Conservation (phyloP, 2,888 invertebrate genomes). For the Netelia virgata region DNA sequence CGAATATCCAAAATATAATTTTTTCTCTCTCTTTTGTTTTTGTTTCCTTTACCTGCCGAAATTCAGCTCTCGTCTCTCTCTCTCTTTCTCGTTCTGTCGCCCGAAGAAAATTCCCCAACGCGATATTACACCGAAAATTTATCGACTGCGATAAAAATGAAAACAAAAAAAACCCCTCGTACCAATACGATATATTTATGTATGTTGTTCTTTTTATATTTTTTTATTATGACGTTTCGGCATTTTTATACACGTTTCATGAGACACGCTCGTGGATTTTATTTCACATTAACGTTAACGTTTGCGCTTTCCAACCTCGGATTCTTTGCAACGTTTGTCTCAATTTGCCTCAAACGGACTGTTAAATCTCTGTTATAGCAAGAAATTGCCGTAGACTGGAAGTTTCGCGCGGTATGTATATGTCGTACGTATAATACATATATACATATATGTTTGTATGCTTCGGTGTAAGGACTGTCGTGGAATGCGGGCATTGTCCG, state of each 20-base stretch:
- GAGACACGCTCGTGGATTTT: not conserved
- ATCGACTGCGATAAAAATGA: not conserved
- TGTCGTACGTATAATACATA: not conserved
- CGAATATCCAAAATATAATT: constrained; percentile 61
- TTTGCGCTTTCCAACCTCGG: not conserved
- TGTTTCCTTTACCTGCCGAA: constrained; percentile 17
- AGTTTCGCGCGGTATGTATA: constrained; percentile 13
- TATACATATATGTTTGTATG: not conserved
- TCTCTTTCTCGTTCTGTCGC: constrained; percentile 34
- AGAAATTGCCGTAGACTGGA: not conserved
- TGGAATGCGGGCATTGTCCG: constrained; percentile 5
- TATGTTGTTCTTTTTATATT: not conserved
- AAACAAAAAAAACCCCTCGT: not conserved
- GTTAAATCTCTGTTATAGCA: constrained; percentile 42
- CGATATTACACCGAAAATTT: constrained; percentile 24
- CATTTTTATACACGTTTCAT: not conserved
- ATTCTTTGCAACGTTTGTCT: constrained; percentile 16
- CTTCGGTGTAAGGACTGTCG: not conserved
- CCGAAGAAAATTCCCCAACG: not conserved
- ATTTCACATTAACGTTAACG: not conserved
- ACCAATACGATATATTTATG: not conserved
- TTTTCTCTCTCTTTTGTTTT: constrained; percentile 16
- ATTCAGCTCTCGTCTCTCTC: constrained; percentile 1
- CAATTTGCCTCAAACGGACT: constrained; percentile 39
- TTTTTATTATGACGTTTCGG: not conserved